These are phyloP conservation scores for Drosophila recens DNA, from an alignment of 2,888 invertebrate species.

Conservation along the genomic window DNA sequence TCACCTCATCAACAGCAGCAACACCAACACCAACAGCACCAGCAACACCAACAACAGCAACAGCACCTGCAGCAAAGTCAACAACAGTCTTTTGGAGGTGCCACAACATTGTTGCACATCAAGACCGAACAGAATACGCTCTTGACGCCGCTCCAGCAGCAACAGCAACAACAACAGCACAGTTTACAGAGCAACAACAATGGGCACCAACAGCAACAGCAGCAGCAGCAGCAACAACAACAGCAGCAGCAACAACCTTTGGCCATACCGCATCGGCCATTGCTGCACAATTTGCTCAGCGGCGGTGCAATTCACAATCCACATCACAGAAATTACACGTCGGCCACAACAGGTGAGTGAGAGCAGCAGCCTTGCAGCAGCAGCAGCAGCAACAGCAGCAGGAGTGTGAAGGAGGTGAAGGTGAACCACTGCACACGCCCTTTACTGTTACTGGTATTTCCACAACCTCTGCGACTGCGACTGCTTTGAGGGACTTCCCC, in stretches of 20 bases:
- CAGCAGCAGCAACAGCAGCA: neutral
- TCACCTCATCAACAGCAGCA: constrained; percentile 83
- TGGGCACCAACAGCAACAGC: constrained; percentile 46
- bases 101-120: constrained; percentile 82
- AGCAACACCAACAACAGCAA: constrained; percentile 77
- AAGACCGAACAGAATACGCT: constrained; percentile 84
- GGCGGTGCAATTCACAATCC: constrained; percentile 85
- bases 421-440: constrained; percentile 70
- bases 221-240: constrained; percentile 63
- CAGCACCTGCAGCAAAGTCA: constrained; percentile 64
- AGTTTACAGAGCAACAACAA: constrained; percentile 66
- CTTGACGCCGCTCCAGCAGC: constrained; percentile 73
- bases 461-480: neutral
- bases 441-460: constrained; percentile 24
- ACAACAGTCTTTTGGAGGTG: constrained; percentile 76
- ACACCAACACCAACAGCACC: constrained; percentile 81
- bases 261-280: constrained; percentile 84
- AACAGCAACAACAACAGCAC: constrained; percentile 68
- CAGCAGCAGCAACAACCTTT: constrained; percentile 80
- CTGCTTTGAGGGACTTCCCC: constrained; percentile 1
- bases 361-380: constrained; percentile 7
- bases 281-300: constrained; percentile 85
- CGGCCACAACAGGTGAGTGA: constrained; percentile 85
- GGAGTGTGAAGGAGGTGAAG: constrained; percentile 31
- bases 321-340: constrained; percentile 85